Evolutionary conservation across 2,888 invertebrate species (phyloP), one percentile per base, ranked within the genome.

Genomic region (Netelia melanura): DNA sequence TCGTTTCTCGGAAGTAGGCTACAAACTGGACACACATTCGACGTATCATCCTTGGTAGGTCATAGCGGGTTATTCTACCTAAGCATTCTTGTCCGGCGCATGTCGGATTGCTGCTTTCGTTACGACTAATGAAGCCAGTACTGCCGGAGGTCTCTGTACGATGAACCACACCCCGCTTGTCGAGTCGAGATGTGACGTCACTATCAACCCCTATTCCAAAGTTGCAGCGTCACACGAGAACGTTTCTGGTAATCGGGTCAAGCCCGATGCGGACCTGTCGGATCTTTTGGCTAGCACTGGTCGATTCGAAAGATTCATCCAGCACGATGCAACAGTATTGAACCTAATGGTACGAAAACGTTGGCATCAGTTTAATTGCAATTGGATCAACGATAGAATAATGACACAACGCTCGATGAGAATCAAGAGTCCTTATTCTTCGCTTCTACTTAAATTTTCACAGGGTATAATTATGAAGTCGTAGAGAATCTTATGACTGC

Each of bases 181-280:
- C 17, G 58, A 61, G 38, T 76, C 65, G 56, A 25, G 44, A 23
- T 30, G 38, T 72, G 84, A 84, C 84, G 81, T 84, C 81, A 81
- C 81, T 44, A 44, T 56, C 58, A 58, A 78, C 61, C 70, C 68
- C 71, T 86, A 75, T 86, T 79, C 72, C 75, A 54, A 58, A 68
- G 61, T 68, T 81, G 78, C 86, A 80, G 86, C 85, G 87, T 87
- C 84, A 86, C 82, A 82, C 86, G 68, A 58, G 61, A 75, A 61
- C 72, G 62, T 80, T 68, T 82, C 78, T 84, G 43, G 83, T 87
- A 90, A 90, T 88, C 87, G 89, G 90, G 89, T 89, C 89, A 89
- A 86, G 85, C 88, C 54, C 48, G 52, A 17, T 44, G 74, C 83
- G 80, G 83, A 81, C 70, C 71, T 81, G 84, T 86, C 68, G 74